Evolutionary conservation across 2,797 vertebrate species (phyloP), one percentile per base, ranked within the genome.

Genomic region (Geotrypetes seraphini): DNA sequence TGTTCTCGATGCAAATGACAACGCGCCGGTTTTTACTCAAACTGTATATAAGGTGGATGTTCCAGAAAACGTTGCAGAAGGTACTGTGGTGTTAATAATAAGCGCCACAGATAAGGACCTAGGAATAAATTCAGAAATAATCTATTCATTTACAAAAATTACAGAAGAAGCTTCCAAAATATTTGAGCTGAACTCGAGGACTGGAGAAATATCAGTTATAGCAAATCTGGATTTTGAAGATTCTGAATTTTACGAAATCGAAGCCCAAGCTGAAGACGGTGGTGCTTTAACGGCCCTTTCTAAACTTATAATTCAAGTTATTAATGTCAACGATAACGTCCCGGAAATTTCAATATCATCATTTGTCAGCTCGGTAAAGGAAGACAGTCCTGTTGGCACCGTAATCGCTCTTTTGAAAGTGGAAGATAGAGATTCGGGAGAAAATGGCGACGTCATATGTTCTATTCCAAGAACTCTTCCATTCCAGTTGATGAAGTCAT

Each of bases 241-340:
- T n/a, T n/a, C n/a, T n/a, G n/a, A n/a, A n/a, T n/a, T n/a, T n/a
- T n/a, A n/a, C n/a, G n/a, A n/a, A n/a, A n/a, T n/a, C n/a, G n/a
- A n/a, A n/a, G n/a, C n/a, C n/a, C n/a, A n/a, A n/a, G n/a, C n/a
- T n/a, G n/a, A n/a, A n/a, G n/a, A n/a, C n/a, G n/a, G n/a, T n/a
- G n/a, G n/a, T n/a, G n/a, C n/a, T n/a, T n/a, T n/a, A n/a, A n/a
- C n/a, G n/a, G n/a, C n/a, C n/a, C n/a, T n/a, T n/a, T 4, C 36
- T 11, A 7, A 33, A 28, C 8, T 25, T 43, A 26, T 22, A 16
- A 7, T 82, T 10, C 35, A 65, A 5, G 28, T 79, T 1, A 43
- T 23, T 3, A 75, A 81, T 50, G 5, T 58, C 0, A 81, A 79
- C 43, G 76, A 81, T 27, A 81, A 79, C 7, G 23, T 53, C 0